Conservation (phyloP, 2,888 invertebrate species). For the Trichogramma evanescens region DNA sequence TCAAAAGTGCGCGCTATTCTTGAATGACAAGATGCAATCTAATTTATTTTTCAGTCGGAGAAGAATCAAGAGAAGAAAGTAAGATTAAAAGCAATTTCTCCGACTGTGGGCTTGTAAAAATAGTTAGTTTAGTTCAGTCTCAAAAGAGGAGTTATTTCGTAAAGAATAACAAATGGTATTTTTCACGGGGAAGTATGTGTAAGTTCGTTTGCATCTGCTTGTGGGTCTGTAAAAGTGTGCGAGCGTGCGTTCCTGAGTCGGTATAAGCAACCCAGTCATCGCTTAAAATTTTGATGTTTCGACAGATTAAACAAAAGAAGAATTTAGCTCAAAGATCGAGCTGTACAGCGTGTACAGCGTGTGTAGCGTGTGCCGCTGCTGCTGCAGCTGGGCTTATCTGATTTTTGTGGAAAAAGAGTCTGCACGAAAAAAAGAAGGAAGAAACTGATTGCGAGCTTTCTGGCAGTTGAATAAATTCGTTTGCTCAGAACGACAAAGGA, state of each 20-base stretch:
- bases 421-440: too few relatives aligned
- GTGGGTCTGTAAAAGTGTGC: too few relatives aligned
- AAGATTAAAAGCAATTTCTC: constrained; percentile 18
- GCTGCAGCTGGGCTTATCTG: too few relatives aligned
- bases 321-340: too few relatives aligned
- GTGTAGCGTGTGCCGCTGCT: too few relatives aligned
- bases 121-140: background rate
- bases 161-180: constrained; percentile 8
- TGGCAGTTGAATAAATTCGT: constrained; percentile 11
- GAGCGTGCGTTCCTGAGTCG: too few relatives aligned
- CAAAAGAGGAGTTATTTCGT: constrained; percentile 9
- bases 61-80: constrained; percentile 16
- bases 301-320: too few relatives aligned
- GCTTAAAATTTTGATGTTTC: too few relatives aligned
- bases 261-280: too few relatives aligned
- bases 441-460: background rate
- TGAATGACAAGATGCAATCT: constrained; percentile 6
- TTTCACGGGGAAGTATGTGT: background rate
- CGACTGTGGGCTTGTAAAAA: background rate
- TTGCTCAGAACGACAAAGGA: constrained; percentile 16
- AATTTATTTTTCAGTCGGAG: constrained; percentile 18
- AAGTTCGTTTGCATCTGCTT: too few relatives aligned
- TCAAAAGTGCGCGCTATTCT: background rate
- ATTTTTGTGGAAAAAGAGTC: too few relatives aligned
- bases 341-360: too few relatives aligned